Base-by-base conservation (phyloP, 2,797 vertebrate genomes). In the Petrocephalus schoutedeni region DNA sequence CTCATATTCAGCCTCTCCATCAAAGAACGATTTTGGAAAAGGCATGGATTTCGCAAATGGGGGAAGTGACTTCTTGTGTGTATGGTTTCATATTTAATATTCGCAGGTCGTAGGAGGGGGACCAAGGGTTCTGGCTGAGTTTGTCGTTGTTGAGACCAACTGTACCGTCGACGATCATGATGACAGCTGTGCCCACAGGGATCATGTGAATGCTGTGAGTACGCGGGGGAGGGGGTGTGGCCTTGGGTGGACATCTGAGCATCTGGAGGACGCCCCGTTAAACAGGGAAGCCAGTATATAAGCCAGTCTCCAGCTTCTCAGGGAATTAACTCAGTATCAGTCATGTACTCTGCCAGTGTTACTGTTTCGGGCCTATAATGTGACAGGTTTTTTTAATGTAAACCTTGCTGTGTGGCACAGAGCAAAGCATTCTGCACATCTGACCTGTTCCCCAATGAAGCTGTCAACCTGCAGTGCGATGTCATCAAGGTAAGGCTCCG, bases 371-470 rank as follows among this genome's bases (percentile, higher is more conserved):
- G 6, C n/a, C 9, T 7, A 82, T 51, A 8, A 19, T 49, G 54
- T 61, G 14, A 19, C 19, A 61, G 1, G 1, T 49, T 5, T 2
- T 32, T 61, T 86, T 23, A 54, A 86, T 21, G 36, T 10, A 21
- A 45, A 45, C 19, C 36, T 86, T 32, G 1, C 10, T 87, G 67
- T 88, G 57, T 77, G 12, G 51, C 84, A 19, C 86, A 96, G 96
- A 83, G 32, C 41, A 94, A 89, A 61, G 95, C 95, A 12, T 90
- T 96, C 91, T 96, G 96, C 89, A 84, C 19, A 19, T 92, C 95
- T 8, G 61, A 0, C 3, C 28, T 32, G 61, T 92, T 94, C 36
- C 2, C 28, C 0, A 86, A 3, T 10, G 1, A 2, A 19, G 1
- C 16, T 53, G 21, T 41, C 7, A 4, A 21, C 21, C 91, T 95